These are phyloP conservation scores for Orchesella cincta DNA, from an alignment of 1,140 invertebrate species.

Conservation along the genomic window DNA sequence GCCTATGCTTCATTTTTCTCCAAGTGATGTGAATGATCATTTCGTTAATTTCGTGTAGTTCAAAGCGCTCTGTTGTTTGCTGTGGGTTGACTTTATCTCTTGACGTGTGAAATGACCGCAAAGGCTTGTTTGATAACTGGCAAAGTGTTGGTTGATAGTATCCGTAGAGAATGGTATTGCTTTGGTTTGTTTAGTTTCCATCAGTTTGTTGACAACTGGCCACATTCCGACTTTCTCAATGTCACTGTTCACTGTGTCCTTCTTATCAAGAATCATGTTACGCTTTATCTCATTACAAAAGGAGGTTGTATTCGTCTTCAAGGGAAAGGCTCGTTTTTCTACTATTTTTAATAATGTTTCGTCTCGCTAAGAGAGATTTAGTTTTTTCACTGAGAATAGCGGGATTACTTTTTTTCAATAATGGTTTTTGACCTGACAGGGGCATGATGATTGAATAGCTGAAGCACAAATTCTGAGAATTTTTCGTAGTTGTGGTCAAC, in stretches of 20 bases:
- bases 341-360: no score
- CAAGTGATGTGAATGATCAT: not conserved
- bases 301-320: no score
- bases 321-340: no score
- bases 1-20: not conserved
- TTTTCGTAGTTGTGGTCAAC: no score
- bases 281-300: no score
- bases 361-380: no score
- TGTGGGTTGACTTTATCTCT: not conserved
- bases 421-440: no score
- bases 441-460: no score
- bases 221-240: not conserved
- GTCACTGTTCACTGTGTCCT: not conserved
- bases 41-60: not conserved
- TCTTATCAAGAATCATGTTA: not conserved
- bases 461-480: no score
- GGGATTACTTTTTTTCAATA: no score
- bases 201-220: not conserved
- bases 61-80: no score
- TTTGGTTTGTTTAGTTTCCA: not conserved
- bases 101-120: not conserved
- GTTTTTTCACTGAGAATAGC: no score
- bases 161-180: not conserved
- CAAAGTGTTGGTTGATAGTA: not conserved
- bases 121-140: not conserved